Evolutionary conservation across 2,797 vertebrate species (phyloP).

Genomic region (Rhinoraja longicauda): DNA sequence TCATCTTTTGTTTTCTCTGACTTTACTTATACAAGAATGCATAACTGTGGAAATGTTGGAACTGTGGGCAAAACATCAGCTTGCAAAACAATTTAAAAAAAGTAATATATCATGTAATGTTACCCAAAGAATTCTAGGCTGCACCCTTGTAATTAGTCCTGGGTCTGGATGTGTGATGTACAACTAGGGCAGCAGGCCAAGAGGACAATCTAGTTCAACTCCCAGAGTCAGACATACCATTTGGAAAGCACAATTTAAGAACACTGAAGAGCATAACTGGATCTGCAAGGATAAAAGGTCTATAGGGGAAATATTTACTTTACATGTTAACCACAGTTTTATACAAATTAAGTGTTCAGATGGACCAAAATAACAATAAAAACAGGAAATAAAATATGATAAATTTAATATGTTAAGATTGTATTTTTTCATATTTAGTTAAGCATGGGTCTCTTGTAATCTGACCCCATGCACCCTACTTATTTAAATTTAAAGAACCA

Average conservation of each 20-base stretch:
- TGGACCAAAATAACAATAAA: background rate
- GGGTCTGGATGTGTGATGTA: background rate
- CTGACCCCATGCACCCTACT: background rate
- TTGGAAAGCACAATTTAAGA: background rate
- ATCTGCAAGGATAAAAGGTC: too few relatives aligned
- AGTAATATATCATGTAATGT: too few relatives aligned
- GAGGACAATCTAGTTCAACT: background rate
- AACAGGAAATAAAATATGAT: background rate
- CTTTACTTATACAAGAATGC: background rate
- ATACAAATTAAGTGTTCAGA: background rate
- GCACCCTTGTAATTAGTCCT: background rate
- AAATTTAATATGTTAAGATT: background rate
- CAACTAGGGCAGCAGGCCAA: background rate
- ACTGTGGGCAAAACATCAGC: background rate
- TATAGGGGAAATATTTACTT: background rate
- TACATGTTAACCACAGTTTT: background rate
- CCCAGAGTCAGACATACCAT: background rate
- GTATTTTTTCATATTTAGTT: background rate
- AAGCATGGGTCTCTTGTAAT: background rate
- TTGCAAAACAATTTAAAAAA: background rate
- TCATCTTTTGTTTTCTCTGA: background rate
- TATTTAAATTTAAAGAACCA: background rate
- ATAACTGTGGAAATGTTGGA: background rate
- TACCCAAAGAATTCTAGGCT: background rate
- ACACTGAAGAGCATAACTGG: background rate